Evolutionary conservation across 2,888 invertebrate genomes (phyloP).

Genomic region (Atethmia centrago): DNA sequence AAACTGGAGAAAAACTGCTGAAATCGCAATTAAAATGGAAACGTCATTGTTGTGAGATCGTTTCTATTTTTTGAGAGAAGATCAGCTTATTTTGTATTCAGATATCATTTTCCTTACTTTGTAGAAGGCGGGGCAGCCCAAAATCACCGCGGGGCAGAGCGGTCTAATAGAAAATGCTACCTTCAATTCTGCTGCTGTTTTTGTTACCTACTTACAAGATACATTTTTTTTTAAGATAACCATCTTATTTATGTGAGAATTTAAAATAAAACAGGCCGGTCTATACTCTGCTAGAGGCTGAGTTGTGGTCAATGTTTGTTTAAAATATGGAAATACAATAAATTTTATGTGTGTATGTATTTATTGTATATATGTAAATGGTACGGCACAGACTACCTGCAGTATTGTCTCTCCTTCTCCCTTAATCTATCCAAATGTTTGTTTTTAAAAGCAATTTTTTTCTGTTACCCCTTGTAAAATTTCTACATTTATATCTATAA

Average conservation of each 20-base stretch:
- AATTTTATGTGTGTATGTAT: too few relatives aligned
- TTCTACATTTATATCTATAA: too few relatives aligned
- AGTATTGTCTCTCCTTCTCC: too few relatives aligned
- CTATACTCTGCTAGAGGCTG: background rate
- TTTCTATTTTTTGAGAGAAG: background rate
- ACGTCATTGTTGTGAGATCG: background rate
- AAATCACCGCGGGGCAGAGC: slow-evolving; percentile 29
- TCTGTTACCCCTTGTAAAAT: too few relatives aligned
- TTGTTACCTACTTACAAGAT: background rate
- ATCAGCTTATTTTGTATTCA: background rate
- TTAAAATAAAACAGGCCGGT: background rate
- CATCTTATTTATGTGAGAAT: background rate
- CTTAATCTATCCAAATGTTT: too few relatives aligned
- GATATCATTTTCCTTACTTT: background rate
- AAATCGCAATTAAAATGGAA: background rate
- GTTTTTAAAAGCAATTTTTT: too few relatives aligned
- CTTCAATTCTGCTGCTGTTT: slow-evolving; percentile 32
- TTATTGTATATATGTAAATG: too few relatives aligned
- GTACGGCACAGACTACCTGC: too few relatives aligned
- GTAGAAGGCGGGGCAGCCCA: background rate
- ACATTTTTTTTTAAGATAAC: background rate
- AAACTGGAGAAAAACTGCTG: background rate
- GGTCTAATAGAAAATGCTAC: slow-evolving; percentile 10
- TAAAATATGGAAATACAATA: background rate
- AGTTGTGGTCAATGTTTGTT: background rate